Evolutionary conservation across 2,888 invertebrate genomes (phyloP).

Genomic region (Thysanoteuthis rhombus): DNA sequence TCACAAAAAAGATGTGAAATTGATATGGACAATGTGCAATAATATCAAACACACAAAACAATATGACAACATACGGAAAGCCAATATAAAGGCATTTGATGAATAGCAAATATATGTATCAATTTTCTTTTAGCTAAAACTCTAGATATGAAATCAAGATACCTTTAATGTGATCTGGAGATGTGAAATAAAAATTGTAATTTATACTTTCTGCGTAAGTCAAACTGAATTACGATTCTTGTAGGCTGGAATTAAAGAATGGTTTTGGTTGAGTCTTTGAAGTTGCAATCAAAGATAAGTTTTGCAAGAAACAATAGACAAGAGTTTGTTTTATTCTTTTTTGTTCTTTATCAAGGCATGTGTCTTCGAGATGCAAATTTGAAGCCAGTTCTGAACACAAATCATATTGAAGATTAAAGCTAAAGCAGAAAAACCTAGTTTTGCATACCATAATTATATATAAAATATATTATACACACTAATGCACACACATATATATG

Average conservation of each 20-base stretch:
- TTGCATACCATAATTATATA: neutral
- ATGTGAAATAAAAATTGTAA: neutral
- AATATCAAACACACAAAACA: neutral
- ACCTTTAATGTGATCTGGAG: neutral
- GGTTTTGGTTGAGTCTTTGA: neutral
- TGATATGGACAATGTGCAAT: neutral
- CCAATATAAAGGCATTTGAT: neutral
- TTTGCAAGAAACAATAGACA: neutral
- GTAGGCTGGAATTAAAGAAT: slow-evolving; percentile 12
- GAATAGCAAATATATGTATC: neutral
- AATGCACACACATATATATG: neutral
- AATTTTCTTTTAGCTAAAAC: neutral
- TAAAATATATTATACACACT: neutral
- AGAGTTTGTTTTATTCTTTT: neutral
- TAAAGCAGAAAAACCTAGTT: neutral
- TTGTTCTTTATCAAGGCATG: neutral
- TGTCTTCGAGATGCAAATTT: slow-evolving; percentile 12
- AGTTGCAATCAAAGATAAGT: slow-evolving; percentile 12
- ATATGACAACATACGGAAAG: neutral
- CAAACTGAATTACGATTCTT: neutral
- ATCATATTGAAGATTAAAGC: neutral
- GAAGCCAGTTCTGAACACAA: neutral
- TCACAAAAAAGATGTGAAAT: neutral
- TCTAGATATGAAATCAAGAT: neutral
- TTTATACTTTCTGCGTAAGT: neutral